A percentile compares a stretch with the other conserved stretches of the same genome.
These are phyloP conservation scores for Otolemur crassicaudatus DNA, from an alignment of 2,797 vertebrate genomes.

Conservation along the genomic window DNA sequence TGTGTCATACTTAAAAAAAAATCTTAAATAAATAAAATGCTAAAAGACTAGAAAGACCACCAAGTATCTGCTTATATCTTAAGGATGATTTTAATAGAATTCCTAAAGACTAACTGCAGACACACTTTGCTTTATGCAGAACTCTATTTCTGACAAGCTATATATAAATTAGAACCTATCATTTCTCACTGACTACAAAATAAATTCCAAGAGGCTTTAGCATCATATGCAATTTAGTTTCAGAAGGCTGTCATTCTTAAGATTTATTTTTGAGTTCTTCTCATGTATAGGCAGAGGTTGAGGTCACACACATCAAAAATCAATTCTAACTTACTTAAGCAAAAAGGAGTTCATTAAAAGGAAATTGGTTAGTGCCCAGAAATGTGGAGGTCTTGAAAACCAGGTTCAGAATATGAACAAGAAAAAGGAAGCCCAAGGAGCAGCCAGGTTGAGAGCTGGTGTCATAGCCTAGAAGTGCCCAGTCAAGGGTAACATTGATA, in stretches of 20 bases:
- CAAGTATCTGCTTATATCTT: not conserved
- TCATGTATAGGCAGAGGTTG: not conserved
- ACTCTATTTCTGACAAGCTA: constrained; percentile 11
- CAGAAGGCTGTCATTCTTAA: constrained; percentile 10
- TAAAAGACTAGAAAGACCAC: constrained; percentile 2
- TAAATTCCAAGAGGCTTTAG: constrained; percentile 43
- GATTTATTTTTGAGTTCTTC: not conserved
- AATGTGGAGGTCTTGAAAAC: not conserved
- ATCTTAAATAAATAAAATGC: not conserved
- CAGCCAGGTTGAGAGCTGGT: not conserved
- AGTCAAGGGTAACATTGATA: not conserved
- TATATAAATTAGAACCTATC: not conserved
- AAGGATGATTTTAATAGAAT: not conserved
- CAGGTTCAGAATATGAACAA: not conserved
- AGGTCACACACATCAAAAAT: constrained; percentile 48
- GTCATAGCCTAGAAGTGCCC: not conserved
- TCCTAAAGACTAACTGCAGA: not conserved
- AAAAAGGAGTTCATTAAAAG: constrained; percentile 1
- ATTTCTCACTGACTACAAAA: constrained; percentile 50
- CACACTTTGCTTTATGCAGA: not conserved
- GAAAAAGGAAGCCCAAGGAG: not conserved
- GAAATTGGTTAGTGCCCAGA: not conserved
- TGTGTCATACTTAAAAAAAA: not conserved
- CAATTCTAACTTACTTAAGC: constrained; percentile 52
- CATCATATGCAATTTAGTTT: constrained; percentile 49